phyloP scores from a whole-genome alignment of 2,797 vertebrate species.

The Sebastes jordani region DNA sequence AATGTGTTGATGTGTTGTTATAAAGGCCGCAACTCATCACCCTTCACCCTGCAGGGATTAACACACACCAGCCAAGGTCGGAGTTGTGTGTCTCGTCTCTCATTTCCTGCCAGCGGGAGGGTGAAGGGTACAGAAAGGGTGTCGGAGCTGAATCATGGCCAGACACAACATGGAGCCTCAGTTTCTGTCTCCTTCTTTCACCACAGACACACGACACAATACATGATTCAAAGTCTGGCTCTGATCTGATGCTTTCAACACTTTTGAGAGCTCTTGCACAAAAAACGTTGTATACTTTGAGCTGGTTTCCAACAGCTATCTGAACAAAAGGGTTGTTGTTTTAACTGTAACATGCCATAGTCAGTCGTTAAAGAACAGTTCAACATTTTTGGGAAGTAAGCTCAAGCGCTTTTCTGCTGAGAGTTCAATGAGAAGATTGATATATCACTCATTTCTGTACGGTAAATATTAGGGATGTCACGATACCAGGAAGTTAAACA shows the following conservation, averaged over 20 bases:
- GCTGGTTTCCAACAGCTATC: neutral
- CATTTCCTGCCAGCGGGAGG: slow-evolving; percentile 64
- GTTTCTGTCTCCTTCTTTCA: neutral
- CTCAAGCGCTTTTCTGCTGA: rapidly evolving
- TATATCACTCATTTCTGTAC: no score
- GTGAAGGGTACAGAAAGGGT: slow-evolving; percentile 51
- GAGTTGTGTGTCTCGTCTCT: slow-evolving; percentile 35
- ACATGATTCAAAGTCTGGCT: neutral
- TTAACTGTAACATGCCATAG: neutral
- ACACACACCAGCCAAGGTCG: slow-evolving; percentile 63
- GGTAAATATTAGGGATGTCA: no score
- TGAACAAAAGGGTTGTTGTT: neutral
- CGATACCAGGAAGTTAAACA: no score
- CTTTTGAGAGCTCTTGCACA: neutral
- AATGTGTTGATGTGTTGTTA: neutral
- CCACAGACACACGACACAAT: neutral
- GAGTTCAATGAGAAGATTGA: no score
- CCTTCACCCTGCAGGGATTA: slow-evolving; percentile 46
- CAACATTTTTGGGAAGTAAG: neutral
- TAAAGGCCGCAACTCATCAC: slow-evolving; percentile 7
- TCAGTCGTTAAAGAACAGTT: neutral
- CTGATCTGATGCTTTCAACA: neutral
- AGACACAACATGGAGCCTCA: slow-evolving; percentile 58
- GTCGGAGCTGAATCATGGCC: slow-evolving; percentile 60
- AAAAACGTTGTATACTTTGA: neutral